These are phyloP conservation scores for Boulengerochromis microlepis DNA, from an alignment of 2,113 vertebrate genomes.

Conservation along the genomic window DNA sequence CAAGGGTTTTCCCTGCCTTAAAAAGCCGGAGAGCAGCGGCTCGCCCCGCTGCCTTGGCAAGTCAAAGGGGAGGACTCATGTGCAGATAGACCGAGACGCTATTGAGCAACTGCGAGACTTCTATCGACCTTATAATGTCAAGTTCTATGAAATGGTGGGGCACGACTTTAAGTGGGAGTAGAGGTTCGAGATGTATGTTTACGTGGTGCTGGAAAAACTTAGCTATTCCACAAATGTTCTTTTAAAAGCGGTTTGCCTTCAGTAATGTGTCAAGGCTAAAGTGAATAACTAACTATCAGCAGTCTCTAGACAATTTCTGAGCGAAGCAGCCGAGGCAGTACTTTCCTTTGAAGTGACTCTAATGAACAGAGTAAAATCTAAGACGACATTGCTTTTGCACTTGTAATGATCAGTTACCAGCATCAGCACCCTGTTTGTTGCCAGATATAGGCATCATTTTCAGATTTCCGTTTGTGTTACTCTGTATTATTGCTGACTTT, in stretches of 20 bases:
- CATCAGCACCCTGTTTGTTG: constrained; percentile 13
- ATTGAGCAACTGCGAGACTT: constrained; percentile 91
- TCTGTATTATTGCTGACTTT: constrained; percentile 9
- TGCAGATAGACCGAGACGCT: constrained; percentile 88
- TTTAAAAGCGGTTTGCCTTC: neutral
- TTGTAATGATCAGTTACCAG: constrained; percentile 9
- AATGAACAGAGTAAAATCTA: neutral
- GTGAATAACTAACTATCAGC: neutral
- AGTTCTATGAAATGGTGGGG: constrained; percentile 90
- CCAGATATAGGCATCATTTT: neutral
- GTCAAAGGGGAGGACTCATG: constrained; percentile 90
- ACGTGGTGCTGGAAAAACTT: neutral
- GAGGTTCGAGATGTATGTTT: neutral
- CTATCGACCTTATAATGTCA: constrained; percentile 88
- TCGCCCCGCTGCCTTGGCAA: constrained; percentile 89
- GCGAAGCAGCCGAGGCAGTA: neutral
- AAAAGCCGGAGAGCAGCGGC: constrained; percentile 78
- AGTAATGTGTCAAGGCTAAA: neutral
- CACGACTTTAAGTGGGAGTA: constrained; percentile 93
- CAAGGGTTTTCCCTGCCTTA: constrained; percentile 92
- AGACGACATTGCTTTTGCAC: constrained; percentile 8
- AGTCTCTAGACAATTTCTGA: neutral
- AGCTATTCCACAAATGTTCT: constrained; percentile 13
- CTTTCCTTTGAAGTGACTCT: neutral
- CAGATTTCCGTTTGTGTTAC: neutral